Percentiles rank a stretch among this genome's conserved stretches.
phyloP scores from a whole-genome alignment of 2,113 vertebrate genomes.

The Proteles cristata region DNA sequence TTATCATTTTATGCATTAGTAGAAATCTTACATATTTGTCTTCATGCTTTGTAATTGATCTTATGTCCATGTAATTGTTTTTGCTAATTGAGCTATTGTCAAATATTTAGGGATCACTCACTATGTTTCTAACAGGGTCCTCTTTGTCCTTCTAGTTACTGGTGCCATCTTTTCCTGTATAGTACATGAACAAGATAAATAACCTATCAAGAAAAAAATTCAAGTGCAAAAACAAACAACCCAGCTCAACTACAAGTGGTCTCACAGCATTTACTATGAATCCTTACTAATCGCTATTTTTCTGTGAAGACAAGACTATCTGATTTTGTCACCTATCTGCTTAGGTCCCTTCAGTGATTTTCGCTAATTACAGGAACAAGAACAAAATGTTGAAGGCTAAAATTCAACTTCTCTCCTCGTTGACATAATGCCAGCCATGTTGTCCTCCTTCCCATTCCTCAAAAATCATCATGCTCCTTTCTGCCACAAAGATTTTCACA shows the following conservation, averaged over 20 bases:
- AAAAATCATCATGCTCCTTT: neutral
- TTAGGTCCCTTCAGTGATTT: neutral
- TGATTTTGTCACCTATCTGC: neutral
- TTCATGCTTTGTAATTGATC: neutral
- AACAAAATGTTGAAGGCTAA: neutral
- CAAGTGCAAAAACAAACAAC: neutral
- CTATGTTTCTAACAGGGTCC: neutral
- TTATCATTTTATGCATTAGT: conserved; percentile 7
- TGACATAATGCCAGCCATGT: neutral
- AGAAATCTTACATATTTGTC: neutral
- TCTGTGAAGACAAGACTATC: neutral
- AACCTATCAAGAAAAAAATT: neutral
- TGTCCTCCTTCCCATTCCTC: neutral
- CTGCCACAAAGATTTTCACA: neutral
- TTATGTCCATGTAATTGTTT: conserved; percentile 13
- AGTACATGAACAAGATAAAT: neutral
- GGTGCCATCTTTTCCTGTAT: neutral
- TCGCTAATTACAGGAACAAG: conserved; percentile 33
- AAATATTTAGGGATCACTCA: neutral
- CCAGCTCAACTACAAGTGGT: neutral
- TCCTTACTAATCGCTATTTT: neutral
- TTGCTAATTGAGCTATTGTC: neutral
- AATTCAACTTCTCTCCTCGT: neutral
- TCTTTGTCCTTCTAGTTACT: neutral
- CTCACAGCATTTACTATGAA: neutral